Percentiles rank a stretch among this genome's conserved stretches.
These are phyloP conservation scores for Paramormyrops hopkinsi DNA, from an alignment of 2,797 vertebrate genomes.

Conservation along the genomic window DNA sequence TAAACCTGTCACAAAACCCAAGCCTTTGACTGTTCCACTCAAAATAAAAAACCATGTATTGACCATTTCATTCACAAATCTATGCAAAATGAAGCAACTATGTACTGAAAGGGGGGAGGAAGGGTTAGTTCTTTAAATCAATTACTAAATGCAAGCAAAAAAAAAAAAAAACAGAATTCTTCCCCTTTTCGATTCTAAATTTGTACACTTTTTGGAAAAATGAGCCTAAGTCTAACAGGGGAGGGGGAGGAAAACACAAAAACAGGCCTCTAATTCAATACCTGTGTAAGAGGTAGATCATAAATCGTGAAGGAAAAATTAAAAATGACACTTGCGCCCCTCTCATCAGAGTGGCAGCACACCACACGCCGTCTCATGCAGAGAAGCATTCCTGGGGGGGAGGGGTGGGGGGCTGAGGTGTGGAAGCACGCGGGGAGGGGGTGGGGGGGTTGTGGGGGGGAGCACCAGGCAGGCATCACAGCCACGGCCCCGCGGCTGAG, in stretches of 20 bases:
- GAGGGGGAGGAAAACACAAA: slow-evolving; percentile 41
- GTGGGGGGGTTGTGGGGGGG: slow-evolving; percentile 30
- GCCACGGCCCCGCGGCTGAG: slow-evolving; percentile 80
- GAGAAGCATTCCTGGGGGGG: slow-evolving; percentile 67
- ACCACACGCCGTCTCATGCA: slow-evolving; percentile 70
- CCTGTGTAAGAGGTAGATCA: slow-evolving; percentile 92
- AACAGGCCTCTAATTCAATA: slow-evolving; percentile 91
- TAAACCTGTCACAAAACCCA: slow-evolving; percentile 67
- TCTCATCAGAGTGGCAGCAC: slow-evolving; percentile 66
- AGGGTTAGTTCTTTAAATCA: slow-evolving; percentile 69
- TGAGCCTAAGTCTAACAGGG: slow-evolving; percentile 63
- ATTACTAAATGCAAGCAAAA: slow-evolving; percentile 77
- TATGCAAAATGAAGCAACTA: slow-evolving; percentile 66
- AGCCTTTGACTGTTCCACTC: slow-evolving; percentile 60
- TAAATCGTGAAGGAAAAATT: slow-evolving; percentile 71
- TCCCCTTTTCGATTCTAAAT: slow-evolving; percentile 63
- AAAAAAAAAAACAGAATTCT: slow-evolving; percentile 72
- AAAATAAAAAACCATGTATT: slow-evolving; percentile 53
- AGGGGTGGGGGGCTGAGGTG: slow-evolving; percentile 62
- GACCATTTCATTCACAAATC: slow-evolving; percentile 67
- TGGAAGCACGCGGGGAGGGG: slow-evolving; percentile 65
- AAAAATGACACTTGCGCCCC: slow-evolving; percentile 78
- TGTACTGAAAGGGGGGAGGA: slow-evolving; percentile 64
- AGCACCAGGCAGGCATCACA: slow-evolving; percentile 61
- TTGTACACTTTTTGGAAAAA: slow-evolving; percentile 71